phyloP scores from a whole-genome alignment of 2,888 invertebrate species.

The Tetropium fuscum region DNA sequence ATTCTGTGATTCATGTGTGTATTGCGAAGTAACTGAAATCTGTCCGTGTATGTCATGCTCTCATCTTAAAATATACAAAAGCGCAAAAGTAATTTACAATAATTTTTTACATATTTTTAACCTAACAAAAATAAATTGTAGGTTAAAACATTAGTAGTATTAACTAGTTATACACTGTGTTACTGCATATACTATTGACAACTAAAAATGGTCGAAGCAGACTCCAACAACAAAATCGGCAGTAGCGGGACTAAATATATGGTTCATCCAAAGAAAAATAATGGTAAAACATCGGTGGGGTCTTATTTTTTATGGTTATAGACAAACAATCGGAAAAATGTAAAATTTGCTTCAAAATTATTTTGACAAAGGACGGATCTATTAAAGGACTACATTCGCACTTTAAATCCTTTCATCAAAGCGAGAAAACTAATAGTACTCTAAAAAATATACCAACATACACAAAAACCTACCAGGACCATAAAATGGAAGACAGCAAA shows the following conservation, averaged over 20 bases:
- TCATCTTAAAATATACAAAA: too few relatives aligned
- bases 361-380: background rate
- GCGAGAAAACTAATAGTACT: background rate
- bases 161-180: too few relatives aligned
- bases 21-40: too few relatives aligned
- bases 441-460: background rate
- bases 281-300: background rate
- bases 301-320: background rate
- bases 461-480: background rate
- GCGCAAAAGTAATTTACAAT: too few relatives aligned
- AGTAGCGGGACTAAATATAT: background rate
- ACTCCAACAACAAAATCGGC: background rate
- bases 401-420: background rate
- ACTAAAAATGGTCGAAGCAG: background rate
- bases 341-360: background rate
- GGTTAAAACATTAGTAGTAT: too few relatives aligned
- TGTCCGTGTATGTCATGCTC: too few relatives aligned
- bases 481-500: background rate
- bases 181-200: too few relatives aligned
- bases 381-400: background rate
- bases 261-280: background rate
- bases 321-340: background rate
- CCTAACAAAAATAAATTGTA: too few relatives aligned
- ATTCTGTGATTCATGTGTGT: too few relatives aligned
- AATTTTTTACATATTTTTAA: too few relatives aligned